A percentile compares a stretch with the other conserved stretches of the same genome.
Conservation (phyloP, 2,888 invertebrate genomes). For the Mamestra brassicae region DNA sequence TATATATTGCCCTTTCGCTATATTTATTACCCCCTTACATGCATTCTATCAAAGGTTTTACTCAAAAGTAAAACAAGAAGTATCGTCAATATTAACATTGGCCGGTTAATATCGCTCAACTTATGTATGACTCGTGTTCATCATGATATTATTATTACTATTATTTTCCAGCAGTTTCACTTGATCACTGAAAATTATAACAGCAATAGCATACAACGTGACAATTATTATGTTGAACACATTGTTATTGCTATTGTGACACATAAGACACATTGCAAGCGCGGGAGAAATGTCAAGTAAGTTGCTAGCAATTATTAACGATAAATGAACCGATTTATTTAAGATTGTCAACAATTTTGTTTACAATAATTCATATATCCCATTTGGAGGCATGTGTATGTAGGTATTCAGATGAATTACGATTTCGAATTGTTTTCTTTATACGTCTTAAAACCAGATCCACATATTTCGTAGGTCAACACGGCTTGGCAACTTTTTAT, state of each 20-base stretch:
- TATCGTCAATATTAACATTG: not conserved
- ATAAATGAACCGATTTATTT: slow-evolving; percentile 1
- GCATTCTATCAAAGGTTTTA: not conserved
- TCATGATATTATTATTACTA: slow-evolving; percentile 9
- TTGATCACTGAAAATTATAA: slow-evolving; percentile 16
- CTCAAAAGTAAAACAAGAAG: not conserved
- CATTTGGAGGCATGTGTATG: slow-evolving; percentile 5
- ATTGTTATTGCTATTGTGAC: slow-evolving; percentile 4
- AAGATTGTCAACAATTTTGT: slow-evolving; percentile 8
- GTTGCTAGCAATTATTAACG: slow-evolving; percentile 9
- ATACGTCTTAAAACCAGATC: slow-evolving; percentile 59
- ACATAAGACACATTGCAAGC: not conserved
- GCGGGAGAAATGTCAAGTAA: slow-evolving; percentile 29
- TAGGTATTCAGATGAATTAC: slow-evolving; percentile 27
- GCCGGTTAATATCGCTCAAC: slow-evolving; percentile 3
- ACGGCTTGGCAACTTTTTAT: slow-evolving; percentile 59
- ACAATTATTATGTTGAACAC: slow-evolving; percentile 21
- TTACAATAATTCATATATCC: slow-evolving; percentile 23
- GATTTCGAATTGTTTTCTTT: slow-evolving; percentile 58
- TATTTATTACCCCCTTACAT: too few species aligned
- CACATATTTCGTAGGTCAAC: slow-evolving; percentile 65
- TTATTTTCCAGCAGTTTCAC: slow-evolving; percentile 9
- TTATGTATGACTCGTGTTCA: slow-evolving; percentile 5
- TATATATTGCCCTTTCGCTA: too few species aligned
- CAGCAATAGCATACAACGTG: not conserved